Evolutionary conservation across 92 coral and sea anemone genomes (phyloP), one percentile per base, ranked within the genome.

Genomic region (Hydrozoanthus gracilis): DNA sequence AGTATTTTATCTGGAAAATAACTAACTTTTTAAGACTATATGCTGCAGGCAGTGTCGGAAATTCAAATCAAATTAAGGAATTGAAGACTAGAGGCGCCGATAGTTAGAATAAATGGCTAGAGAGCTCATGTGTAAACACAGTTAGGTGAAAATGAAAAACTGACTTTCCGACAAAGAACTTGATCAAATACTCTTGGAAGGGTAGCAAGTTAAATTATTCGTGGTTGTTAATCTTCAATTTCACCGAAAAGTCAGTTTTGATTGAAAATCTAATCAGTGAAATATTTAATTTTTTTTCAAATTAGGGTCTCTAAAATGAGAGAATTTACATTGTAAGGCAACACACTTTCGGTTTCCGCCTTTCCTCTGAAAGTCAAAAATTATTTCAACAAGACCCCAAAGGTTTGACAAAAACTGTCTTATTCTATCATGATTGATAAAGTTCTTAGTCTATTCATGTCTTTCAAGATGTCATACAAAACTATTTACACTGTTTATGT

Each of bases 131-230:
- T 6, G 35, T 44, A 79, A n/a, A 12, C 17, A 47, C 16, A 60
- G 55, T 62, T 48, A 5, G 14, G 35, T 0, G 13, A 60, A 78
- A 44, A 56, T 44, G 47, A 58, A 44, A 60, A 46, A 7, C 35
- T 56, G 39, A 3, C 54, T 44, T 47, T 79, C 18, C 44, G 60
- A 79, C 84, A 79, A 79, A 79, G 84, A 47, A 16, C 84, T 18
- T 79, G 10, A 18, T 78, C 72, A 78, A 61, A 78, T 61, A 61
- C 8, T 60, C 20, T 47, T 46, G 35, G 14, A 44, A 66, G 51
- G 58, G 7, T 78, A 44, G 55, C 52, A 14, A 5, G 84, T 16
- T 62, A 46, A 44, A 46, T 61, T 44, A 16, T 47, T 61, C 54
- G 46, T 11, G 15, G 35, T 14, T 62, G 73, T 8, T 64, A 79